Evolutionary conservation across 1,140 invertebrate genomes (phyloP).

Genomic region (Pararge aegeria): DNA sequence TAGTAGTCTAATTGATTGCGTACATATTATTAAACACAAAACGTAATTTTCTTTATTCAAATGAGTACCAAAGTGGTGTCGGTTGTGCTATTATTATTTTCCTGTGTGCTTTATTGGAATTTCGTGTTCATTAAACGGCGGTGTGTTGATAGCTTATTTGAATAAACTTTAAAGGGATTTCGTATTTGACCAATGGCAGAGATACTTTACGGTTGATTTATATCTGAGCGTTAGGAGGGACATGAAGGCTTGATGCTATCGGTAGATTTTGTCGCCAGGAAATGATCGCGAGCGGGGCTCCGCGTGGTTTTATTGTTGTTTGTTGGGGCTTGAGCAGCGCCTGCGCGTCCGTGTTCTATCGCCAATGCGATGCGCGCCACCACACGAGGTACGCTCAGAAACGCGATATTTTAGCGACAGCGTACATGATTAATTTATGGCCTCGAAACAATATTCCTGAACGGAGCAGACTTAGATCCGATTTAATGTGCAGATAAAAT

Average conservation of each 20-base stretch:
- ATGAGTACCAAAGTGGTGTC: conserved; percentile 65
- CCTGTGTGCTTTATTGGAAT: conserved; percentile 71
- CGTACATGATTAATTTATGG: conserved; percentile 78
- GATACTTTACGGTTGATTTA: conserved; percentile 65
- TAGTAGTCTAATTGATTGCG: conserved; percentile 66
- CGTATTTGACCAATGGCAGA: conserved; percentile 40
- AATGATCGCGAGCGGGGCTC: conserved; percentile 54
- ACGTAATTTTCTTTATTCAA: conserved; percentile 74
- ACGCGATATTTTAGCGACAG: conserved; percentile 75
- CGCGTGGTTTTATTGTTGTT: conserved; percentile 58
- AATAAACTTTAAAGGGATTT: conserved; percentile 61
- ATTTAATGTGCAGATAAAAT: conserved; percentile 73
- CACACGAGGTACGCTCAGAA: conserved; percentile 49
- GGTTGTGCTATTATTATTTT: conserved; percentile 75
- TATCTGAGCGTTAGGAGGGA: conserved; percentile 51
- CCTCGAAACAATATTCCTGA: conserved; percentile 64
- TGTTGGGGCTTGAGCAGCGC: conserved; percentile 33
- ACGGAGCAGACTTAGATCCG: conserved; percentile 61
- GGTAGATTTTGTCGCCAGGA: conserved; percentile 71
- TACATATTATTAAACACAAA: conserved; percentile 56
- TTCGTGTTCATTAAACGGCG: conserved; percentile 64
- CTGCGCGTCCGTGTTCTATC: conserved; percentile 56
- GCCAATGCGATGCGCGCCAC: conserved; percentile 56
- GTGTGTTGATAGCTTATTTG: conserved; percentile 66
- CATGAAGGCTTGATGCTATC: conserved; percentile 69